Base-by-base conservation (phyloP, 2,888 invertebrate genomes). In the Rhagonycha fulva region DNA sequence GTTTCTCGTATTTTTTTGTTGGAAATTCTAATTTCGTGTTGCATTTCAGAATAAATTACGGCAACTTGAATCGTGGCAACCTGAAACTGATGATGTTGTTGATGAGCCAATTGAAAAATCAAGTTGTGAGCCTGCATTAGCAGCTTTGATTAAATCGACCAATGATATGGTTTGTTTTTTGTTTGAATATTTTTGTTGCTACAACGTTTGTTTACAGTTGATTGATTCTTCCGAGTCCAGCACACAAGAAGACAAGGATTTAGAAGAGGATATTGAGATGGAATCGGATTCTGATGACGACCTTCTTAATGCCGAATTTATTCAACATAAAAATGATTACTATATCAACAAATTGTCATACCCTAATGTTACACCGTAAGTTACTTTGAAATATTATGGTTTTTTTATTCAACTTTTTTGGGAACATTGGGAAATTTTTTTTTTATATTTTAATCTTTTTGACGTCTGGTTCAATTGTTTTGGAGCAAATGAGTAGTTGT, bases 271-370 rank as follows among this genome's bases (percentile, higher is more conserved):
- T 4, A 77, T 74, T 60, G 71, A 66, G 62, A 63, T 62, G 12
- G 78, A 78, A 24, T 19, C 60, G 14, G 75, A 76, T 60, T 75
- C 76, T 5, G 91, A 90, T 75, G 90, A 91, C 4, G 90, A 90
- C 63, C 86, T 89, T 76, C 91, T 93, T 70, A 90, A 90, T 78
- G 91, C 92, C 81, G 96, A 96, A 88, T 98, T 98, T 86, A 88
- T 90, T 74, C 91, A 94, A 78, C 95, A 96, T 86, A 98, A 98
- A 87, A 92, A 93, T 79, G 93, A 96, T 85, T 99, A 98, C 88
- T 99, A 99, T 86, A 94, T 93, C 89, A 94, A 93, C 80, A 98
- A 98, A 87, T 88, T 98, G 86, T 94, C 95, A 77, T 95, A 94
- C 85, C 89, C 90, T 60, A 92, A 94, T 86, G 94, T 97, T 62